Base-by-base conservation (phyloP, 2,888 invertebrate genomes). In the Rhyacophila evoluta region DNA sequence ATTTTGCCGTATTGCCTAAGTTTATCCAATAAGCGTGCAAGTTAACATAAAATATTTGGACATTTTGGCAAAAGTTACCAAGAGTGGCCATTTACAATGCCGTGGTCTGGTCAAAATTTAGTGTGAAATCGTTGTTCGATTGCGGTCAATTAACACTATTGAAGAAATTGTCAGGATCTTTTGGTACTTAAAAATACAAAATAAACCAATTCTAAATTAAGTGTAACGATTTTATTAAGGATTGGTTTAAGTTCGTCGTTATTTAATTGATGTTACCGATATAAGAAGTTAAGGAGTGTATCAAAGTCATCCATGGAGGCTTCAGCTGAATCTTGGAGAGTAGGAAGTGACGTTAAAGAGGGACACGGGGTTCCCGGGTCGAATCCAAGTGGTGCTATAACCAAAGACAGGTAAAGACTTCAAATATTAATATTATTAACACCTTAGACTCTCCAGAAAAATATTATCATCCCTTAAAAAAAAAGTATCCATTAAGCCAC, bases 261-360 rank as follows among this genome's bases (percentile, higher is more conserved):
- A n/a, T 55, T 55, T 2, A 55, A 55, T 55, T 55, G 15, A 55
- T 25, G 55, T 55, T 41, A 41, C 69, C 33, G 12, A 15, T 28
- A 15, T 28, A 19, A 69, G 1, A n/a, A 33, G 29, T 33, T 6
- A 6, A 33, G 4, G 29, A 4, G 29, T n/a, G n/a, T n/a, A 33
- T 33, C 29, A 33, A 6, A 33, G 6, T 11, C 29, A 69, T 29
- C 15, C 19, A 77, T 77, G 77, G 77, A 77, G 11, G 19, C 68
- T 8, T 73, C 77, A 28, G 73, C 77, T 11, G 75, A 75, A 2
- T 37, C 69, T 69, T 75, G 75, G 75, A 55, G 68, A 28, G 74
- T 55, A 4, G 10, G 55, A 1, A 19, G 55, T 2, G 55, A 12
- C 4, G 25, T 19, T 19, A 55, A 25, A 55, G 55, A 55, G 1